A percentile compares a stretch with the other conserved stretches of the same genome.
Conservation (phyloP, 2,797 vertebrate species). For the Lepilemur ruficaudatus region DNA sequence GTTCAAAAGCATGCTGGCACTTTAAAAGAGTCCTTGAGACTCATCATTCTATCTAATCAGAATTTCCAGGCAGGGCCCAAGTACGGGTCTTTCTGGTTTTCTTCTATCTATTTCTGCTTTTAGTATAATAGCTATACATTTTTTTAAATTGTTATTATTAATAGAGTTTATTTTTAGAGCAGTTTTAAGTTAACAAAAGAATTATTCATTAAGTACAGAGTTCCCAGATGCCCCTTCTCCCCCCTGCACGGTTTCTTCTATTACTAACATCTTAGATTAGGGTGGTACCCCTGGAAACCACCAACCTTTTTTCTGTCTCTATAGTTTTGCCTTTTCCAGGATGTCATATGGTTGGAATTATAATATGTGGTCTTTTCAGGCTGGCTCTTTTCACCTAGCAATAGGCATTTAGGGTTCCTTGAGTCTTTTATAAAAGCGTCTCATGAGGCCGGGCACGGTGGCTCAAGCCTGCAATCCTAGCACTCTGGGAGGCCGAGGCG, state of each 20-base stretch:
- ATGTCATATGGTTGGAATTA: background rate
- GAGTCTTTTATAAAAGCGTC: background rate
- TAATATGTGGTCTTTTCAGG: background rate
- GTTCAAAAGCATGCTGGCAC: background rate
- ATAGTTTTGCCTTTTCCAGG: background rate
- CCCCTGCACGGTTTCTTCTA: background rate
- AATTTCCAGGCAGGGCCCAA: background rate
- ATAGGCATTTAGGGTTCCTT: background rate
- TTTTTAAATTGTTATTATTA: background rate
- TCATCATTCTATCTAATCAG: background rate
- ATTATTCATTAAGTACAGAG: background rate
- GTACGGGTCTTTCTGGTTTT: background rate
- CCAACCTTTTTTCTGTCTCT: background rate
- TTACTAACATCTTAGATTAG: background rate
- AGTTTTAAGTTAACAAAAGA: background rate
- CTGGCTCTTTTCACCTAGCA: background rate
- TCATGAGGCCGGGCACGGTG: too few species aligned
- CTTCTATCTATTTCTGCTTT: background rate
- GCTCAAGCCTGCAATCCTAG: too few species aligned
- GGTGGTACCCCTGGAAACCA: background rate
- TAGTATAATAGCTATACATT: background rate
- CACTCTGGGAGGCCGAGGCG: too few species aligned
- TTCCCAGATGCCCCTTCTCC: background rate
- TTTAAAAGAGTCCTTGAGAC: background rate
- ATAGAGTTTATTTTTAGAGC: background rate